Conservation (phyloP, 2,113 vertebrate genomes). For the Chrysemys picta region DNA sequence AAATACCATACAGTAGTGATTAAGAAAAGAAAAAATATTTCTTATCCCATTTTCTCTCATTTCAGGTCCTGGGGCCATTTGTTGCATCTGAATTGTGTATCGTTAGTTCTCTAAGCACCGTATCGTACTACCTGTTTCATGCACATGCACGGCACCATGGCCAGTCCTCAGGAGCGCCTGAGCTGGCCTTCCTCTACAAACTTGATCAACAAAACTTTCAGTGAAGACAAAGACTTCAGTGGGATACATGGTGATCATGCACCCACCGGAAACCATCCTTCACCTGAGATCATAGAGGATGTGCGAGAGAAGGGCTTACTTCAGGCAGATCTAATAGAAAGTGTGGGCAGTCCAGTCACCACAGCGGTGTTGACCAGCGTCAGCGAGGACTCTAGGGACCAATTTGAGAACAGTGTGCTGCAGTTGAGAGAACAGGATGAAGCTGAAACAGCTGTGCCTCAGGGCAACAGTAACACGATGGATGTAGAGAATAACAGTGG, state of each 20-base stretch:
- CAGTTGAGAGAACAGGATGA: conserved; percentile 95
- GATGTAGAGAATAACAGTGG: conserved; percentile 78
- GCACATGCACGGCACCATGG: conserved; percentile 94
- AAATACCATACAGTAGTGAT: neutral
- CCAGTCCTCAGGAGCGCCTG: conserved; percentile 93
- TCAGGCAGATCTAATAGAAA: conserved; percentile 78
- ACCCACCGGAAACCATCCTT: conserved; percentile 69
- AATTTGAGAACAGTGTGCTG: conserved; percentile 96
- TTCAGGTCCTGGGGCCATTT: conserved; percentile 65
- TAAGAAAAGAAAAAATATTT: neutral
- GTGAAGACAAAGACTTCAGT: conserved; percentile 83
- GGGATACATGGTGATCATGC: conserved; percentile 80
- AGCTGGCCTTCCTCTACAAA: conserved; percentile 89
- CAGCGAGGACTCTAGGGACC: conserved; percentile 93
- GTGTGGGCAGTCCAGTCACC: conserved; percentile 80
- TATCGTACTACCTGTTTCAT: conserved; percentile 73
- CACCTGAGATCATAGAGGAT: conserved; percentile 87
- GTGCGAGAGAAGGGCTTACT: conserved; percentile 78
- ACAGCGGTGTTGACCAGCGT: conserved; percentile 84
- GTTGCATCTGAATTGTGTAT: neutral
- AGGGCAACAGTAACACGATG: conserved; percentile 75
- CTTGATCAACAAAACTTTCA: conserved; percentile 85
- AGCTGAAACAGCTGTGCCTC: conserved; percentile 78
- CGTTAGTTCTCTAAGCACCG: conserved; percentile 50
- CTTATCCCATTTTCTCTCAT: neutral